Evolutionary conservation across 1,140 invertebrate species (phyloP), one percentile per base, ranked within the genome.

Genomic region (Oscheius sp.): DNA sequence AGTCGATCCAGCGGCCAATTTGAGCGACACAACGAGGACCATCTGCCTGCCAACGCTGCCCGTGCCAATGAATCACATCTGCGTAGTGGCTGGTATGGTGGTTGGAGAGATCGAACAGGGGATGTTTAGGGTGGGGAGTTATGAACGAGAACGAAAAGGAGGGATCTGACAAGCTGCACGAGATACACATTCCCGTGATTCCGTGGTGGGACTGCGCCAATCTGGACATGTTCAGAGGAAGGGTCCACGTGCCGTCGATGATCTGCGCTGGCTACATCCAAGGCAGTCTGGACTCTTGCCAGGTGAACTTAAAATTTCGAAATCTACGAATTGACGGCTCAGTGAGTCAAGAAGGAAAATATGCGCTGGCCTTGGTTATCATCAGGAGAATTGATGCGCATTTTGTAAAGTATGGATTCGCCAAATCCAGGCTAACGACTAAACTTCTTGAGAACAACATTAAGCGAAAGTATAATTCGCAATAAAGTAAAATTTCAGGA

Each of bases 281-380:
- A 36, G 71, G 63, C 31, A 65, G 58, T 28, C 35, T 73, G n/a
- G 71, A 73, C 28, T 73, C 71, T 7, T 73, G 71, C 38, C 71
- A 73, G 46, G 71, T 65, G 35, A 34, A 3, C 29, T 23, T 10
- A n/a, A 20, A 13, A 7, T 3, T 26, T 26, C 26, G n/a, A n/a
- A n/a, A n/a, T n/a, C n/a, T n/a, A n/a, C n/a, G n/a, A n/a, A n/a
- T n/a, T n/a, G n/a, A n/a, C n/a, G n/a, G n/a, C n/a, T n/a, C n/a
- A n/a, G n/a, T n/a, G n/a, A n/a, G n/a, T n/a, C n/a, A n/a, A n/a
- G n/a, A n/a, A n/a, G n/a, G n/a, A n/a, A n/a, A n/a, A n/a, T n/a
- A n/a, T n/a, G n/a, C n/a, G n/a, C n/a, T n/a, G n/a, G n/a, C n/a
- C n/a, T n/a, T n/a, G n/a, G n/a, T n/a, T n/a, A n/a, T n/a, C n/a